Percentiles rank a stretch among this genome's conserved stretches.
Conservation (phyloP, 2,113 vertebrate species). For the Balaeniceps rex region DNA sequence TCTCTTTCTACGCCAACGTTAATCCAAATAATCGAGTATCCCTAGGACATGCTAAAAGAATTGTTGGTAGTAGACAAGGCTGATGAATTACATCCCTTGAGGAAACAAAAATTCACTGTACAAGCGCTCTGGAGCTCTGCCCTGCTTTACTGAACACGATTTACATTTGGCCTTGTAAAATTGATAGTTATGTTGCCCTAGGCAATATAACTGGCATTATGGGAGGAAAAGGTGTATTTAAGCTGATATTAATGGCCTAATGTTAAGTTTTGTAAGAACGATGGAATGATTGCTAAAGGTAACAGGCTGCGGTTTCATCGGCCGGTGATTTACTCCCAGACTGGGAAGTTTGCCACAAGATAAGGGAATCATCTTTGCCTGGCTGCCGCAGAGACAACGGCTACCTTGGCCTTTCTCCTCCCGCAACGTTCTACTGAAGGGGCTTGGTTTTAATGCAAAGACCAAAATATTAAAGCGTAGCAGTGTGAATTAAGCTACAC, state of each 20-base stretch:
- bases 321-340: not conserved
- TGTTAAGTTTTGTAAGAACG: rapidly evolving
- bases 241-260: not conserved
- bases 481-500: not conserved
- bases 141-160: rapidly evolving
- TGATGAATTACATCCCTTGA: not conserved
- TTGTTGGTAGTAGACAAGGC: not conserved
- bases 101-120: not conserved
- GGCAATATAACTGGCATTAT: rapidly evolving
- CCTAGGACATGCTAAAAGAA: not conserved
- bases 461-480: rapidly evolving
- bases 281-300: not conserved
- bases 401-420: not conserved
- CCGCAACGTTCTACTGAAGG: rapidly evolving
- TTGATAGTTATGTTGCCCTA: rapidly evolving
- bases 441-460: not conserved
- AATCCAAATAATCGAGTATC: not conserved
- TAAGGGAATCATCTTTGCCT: not conserved
- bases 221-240: not conserved
- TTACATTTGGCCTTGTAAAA: not conserved
- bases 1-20: not conserved
- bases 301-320: rapidly evolving
- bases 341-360: rapidly evolving
- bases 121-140: not conserved
- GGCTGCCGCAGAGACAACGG: not conserved